Conservation (phyloP, 2,888 invertebrate species). For the Papilio protenor region DNA sequence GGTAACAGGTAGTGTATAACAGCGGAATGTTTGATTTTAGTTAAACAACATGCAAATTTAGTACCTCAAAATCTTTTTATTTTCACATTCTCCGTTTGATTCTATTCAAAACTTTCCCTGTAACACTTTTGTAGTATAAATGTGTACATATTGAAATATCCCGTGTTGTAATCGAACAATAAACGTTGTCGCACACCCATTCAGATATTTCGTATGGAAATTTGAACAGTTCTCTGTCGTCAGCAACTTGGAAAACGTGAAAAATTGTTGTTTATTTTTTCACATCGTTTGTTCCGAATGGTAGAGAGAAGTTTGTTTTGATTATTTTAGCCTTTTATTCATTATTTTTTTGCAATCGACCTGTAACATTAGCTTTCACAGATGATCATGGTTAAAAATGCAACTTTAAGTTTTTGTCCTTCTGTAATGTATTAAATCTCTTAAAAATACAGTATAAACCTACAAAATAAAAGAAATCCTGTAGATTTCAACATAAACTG, state of each 20-base stretch:
- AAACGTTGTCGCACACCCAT: conserved; percentile 22
- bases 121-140: background rate
- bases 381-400: no score
- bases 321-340: background rate
- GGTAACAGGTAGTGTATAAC: no score
- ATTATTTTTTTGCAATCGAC: background rate
- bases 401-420: background rate
- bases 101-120: background rate
- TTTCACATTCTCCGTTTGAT: background rate
- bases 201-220: conserved; percentile 27
- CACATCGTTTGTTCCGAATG: background rate
- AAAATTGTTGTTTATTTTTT: conserved; percentile 1
- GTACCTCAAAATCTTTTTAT: background rate
- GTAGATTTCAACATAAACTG: background rate
- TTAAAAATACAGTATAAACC: background rate
- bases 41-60: background rate
- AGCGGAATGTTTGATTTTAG: no score
- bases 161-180: conserved; percentile 23
- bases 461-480: no score
- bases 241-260: conserved; percentile 2
- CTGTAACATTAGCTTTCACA: no score
- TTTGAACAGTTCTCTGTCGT: conserved; percentile 16
- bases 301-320: background rate
- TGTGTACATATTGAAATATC: conserved; percentile 14
- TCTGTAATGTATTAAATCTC: background rate